Base-by-base conservation (phyloP, 2,113 vertebrate genomes). In the Nesogale talazaci region DNA sequence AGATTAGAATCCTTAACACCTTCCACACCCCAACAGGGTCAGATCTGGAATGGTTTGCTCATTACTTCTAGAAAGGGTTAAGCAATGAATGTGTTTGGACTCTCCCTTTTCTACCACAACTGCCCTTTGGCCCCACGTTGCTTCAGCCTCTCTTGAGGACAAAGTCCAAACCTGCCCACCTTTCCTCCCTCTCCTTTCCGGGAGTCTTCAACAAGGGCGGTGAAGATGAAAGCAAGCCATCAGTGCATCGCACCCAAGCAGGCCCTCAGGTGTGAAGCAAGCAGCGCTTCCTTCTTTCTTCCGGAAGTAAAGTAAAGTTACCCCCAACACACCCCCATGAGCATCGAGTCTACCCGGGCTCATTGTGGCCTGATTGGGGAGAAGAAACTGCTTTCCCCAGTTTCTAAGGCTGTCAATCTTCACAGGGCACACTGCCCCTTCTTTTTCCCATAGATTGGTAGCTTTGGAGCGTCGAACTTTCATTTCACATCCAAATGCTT, bases 151-250 rank as follows among this genome's bases (percentile, higher is more conserved):
- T 92, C 11, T 61, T 40, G 31, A 79, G 34, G 52, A 52, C 89
- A 88, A 81, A 69, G 46, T 1, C 8, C 84, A 52, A 88, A 34
- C 31, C 78, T 40, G 78, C 19, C 9, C 65, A 83, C n/a, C 12
- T 34, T 88, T 65, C 19, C 83, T 89, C 42, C n/a, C 20, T 65
- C 16, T 88, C 46, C 70, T 72, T 69, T 89, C 74, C 79, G 38
- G 9, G 42, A 76, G 61, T 77, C 36, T 59, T 95, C 42, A 69
- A 67, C 38, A 89, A 46, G 82, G 38, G 61, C 11, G 38, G 77
- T 84, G 79, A 57, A 52, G 81, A 90, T 31, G 80, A 93, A 70
- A 82, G 57, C 46, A 79, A 92, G 61, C 19, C 46, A 75, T 34
- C 46, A 22, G 4, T 12, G 46, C 46, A 52, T 52, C 46, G 1